Evolutionary conservation across 2,113 vertebrate species (phyloP).

Genomic region (Delphinus delphis): DNA sequence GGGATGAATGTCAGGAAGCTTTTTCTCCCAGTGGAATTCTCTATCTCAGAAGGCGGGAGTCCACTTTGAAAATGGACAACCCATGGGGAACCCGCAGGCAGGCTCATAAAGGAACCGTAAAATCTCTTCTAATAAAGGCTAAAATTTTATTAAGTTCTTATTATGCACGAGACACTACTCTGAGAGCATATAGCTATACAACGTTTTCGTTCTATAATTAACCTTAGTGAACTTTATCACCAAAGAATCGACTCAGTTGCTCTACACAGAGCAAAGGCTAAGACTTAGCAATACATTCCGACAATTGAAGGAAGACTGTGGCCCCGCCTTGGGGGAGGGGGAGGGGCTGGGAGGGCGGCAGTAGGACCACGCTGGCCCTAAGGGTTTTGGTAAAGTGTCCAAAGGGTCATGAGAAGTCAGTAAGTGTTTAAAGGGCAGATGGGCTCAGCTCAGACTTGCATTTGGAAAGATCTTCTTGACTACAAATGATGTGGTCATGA

Average conservation of each 20-base stretch:
- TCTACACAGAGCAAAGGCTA: not conserved
- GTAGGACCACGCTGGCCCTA: not conserved
- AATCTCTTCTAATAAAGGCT: not conserved
- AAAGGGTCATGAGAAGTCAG: not conserved
- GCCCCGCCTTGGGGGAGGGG: too few species aligned
- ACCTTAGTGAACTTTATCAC: not conserved
- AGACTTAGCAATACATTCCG: not conserved
- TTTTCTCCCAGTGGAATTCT: not conserved
- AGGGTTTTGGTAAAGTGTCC: not conserved
- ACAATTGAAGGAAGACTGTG: too few species aligned
- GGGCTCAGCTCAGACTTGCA: not conserved
- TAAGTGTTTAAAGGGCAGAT: accelerated
- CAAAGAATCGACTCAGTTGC: not conserved
- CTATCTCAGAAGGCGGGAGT: not conserved
- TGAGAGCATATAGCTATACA: not conserved
- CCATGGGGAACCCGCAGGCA: not conserved
- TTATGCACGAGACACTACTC: not conserved
- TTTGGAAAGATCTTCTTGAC: not conserved
- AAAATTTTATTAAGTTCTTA: not conserved
- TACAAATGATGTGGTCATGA: accelerated
- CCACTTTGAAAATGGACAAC: not conserved
- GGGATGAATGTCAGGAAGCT: accelerated
- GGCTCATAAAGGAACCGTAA: not conserved
- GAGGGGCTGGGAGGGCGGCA: accelerated
- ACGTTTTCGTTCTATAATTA: not conserved